Conservation (phyloP, 2,113 vertebrate genomes). For the Tragelaphus strepsiceros region DNA sequence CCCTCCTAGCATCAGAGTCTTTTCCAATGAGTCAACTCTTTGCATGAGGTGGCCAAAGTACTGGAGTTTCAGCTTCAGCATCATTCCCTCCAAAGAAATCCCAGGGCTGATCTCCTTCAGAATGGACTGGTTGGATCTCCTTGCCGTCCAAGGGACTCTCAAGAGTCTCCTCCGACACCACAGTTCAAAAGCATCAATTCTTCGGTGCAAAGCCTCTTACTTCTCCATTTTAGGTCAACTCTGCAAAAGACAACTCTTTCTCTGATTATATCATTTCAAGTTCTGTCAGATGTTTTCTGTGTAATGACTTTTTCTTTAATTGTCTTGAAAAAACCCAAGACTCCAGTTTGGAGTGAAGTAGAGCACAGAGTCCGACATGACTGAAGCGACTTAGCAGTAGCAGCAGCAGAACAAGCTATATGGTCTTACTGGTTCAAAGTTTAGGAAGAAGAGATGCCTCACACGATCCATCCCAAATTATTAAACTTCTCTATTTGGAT, state of each 20-base stretch:
- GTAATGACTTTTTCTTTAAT: neutral
- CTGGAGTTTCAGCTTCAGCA: too few species aligned
- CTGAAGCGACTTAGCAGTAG: too few species aligned
- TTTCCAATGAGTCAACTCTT: too few species aligned
- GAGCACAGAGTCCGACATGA: neutral
- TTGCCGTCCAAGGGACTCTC: too few species aligned
- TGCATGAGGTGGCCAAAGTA: too few species aligned
- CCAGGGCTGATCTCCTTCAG: too few species aligned
- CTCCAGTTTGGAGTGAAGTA: neutral
- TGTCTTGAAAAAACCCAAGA: neutral
- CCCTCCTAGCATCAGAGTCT: too few species aligned
- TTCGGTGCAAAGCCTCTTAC: neutral
- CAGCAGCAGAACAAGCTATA: neutral
- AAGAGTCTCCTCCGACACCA: too few species aligned
- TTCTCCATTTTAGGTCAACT: neutral
- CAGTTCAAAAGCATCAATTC: too few species aligned
- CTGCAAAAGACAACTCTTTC: neutral
- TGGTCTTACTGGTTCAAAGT: constrained; percentile 19
- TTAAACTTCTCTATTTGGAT: neutral
- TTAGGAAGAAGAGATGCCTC: neutral
- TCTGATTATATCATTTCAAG: neutral
- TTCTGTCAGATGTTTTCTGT: neutral
- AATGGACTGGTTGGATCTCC: too few species aligned
- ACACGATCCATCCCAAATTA: neutral
- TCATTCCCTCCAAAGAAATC: too few species aligned